These are phyloP conservation scores for Amazona ochrocephala DNA, from an alignment of 2,797 vertebrate species.

Conservation along the genomic window DNA sequence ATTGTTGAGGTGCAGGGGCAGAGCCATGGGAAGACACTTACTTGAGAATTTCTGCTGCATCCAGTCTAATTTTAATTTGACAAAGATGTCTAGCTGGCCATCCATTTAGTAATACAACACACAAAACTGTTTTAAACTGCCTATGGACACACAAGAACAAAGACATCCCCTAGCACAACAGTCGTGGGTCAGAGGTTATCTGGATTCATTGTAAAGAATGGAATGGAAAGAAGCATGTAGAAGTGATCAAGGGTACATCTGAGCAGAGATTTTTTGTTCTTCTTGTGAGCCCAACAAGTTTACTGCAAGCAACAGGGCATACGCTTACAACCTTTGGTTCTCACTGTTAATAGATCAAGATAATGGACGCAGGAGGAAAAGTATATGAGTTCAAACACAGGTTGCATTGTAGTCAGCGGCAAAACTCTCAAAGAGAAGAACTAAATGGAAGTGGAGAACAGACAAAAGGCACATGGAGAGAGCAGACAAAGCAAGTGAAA, in stretches of 20 bases:
- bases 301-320: background rate
- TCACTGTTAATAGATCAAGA: background rate
- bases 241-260: background rate
- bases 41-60: background rate
- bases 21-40: background rate
- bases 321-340: background rate
- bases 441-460: background rate
- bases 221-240: background rate
- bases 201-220: background rate
- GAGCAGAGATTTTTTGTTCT: background rate
- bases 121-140: background rate
- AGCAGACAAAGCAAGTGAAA: background rate
- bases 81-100: background rate
- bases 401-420: background rate
- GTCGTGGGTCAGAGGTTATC: background rate
- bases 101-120: background rate
- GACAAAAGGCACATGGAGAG: background rate
- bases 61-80: background rate
- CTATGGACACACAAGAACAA: background rate
- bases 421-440: background rate
- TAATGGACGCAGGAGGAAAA: background rate
- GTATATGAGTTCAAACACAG: background rate
- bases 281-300: background rate
- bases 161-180: background rate
- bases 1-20: fast-evolving